phyloP scores from a whole-genome alignment of 64 coral and sea anemone genomes.

The Montipora foliosa region DNA sequence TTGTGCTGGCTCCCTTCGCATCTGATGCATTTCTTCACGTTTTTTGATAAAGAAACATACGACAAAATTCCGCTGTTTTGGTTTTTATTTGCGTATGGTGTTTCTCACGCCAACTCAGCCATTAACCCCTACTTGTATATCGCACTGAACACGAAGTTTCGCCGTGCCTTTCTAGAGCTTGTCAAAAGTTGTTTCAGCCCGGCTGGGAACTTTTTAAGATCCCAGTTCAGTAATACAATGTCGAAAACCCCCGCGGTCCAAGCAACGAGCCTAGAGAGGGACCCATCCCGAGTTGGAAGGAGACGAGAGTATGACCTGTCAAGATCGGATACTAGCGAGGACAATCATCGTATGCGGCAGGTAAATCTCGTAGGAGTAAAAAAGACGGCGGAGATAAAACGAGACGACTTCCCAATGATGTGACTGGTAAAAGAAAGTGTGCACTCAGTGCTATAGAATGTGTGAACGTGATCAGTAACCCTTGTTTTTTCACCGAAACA shows the following conservation, averaged over 20 bases:
- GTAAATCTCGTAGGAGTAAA: slow-evolving; percentile 4
- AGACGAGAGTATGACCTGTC: slow-evolving; percentile 1
- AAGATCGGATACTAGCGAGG: background rate
- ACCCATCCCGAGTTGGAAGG: background rate
- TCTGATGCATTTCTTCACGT: slow-evolving; percentile 63
- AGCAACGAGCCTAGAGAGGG: background rate
- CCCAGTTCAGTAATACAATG: background rate
- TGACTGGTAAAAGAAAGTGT: background rate
- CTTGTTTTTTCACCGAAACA: no score
- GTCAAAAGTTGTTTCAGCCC: slow-evolving; percentile 15
- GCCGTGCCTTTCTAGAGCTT: slow-evolving; percentile 49
- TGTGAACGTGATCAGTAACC: no score
- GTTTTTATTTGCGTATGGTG: slow-evolving; percentile 17
- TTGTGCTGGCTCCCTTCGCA: slow-evolving; percentile 81
- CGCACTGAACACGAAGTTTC: slow-evolving; percentile 69
- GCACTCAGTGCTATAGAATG: background rate
- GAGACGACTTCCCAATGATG: background rate
- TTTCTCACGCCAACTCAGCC: slow-evolving; percentile 68
- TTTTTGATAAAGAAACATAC: slow-evolving; percentile 19
- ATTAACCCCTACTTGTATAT: slow-evolving; percentile 89
- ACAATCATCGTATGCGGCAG: background rate
- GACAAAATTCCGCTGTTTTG: background rate
- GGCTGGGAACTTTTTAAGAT: background rate
- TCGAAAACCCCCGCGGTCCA: background rate
- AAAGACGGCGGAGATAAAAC: background rate